Evolutionary conservation across 2,888 invertebrate genomes (phyloP).

Genomic region (Erebia epiphron): DNA sequence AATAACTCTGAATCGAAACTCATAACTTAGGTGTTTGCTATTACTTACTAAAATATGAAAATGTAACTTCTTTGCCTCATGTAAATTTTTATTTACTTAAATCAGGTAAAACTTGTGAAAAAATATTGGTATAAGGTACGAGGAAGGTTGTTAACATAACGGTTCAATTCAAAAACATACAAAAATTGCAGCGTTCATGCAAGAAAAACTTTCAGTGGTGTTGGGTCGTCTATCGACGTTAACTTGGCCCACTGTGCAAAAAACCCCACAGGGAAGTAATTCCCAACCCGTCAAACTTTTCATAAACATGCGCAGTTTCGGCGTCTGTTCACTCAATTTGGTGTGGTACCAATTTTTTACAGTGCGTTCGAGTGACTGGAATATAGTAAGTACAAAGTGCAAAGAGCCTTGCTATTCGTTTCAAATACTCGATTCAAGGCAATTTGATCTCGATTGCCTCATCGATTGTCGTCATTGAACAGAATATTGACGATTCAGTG

Average conservation of each 20-base stretch:
- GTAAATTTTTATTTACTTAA: background rate
- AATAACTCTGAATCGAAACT: no score
- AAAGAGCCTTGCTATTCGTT: background rate
- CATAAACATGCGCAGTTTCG: constrained; percentile 59
- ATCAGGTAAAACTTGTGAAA: background rate
- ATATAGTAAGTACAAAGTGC: constrained; percentile 9
- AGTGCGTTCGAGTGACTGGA: constrained; percentile 46
- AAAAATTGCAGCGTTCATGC: constrained; percentile 22
- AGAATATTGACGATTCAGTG: no score
- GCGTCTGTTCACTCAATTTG: constrained; percentile 48
- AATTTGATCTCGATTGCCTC: no score
- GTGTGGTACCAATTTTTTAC: constrained; percentile 64
- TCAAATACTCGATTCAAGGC: no score
- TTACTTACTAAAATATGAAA: background rate
- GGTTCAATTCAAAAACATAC: constrained; percentile 14
- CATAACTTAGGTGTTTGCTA: no score
- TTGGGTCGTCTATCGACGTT: constrained; percentile 19
- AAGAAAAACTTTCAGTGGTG: constrained; percentile 23
- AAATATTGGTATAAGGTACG: background rate
- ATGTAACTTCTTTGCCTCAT: background rate
- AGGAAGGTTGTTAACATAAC: background rate
- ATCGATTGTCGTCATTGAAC: no score
- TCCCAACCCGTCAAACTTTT: constrained; percentile 74
- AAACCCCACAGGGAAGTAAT: constrained; percentile 58
- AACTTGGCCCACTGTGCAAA: constrained; percentile 36